These are phyloP conservation scores for Hymenopus coronatus DNA, from an alignment of 2,888 invertebrate genomes.

Conservation along the genomic window DNA sequence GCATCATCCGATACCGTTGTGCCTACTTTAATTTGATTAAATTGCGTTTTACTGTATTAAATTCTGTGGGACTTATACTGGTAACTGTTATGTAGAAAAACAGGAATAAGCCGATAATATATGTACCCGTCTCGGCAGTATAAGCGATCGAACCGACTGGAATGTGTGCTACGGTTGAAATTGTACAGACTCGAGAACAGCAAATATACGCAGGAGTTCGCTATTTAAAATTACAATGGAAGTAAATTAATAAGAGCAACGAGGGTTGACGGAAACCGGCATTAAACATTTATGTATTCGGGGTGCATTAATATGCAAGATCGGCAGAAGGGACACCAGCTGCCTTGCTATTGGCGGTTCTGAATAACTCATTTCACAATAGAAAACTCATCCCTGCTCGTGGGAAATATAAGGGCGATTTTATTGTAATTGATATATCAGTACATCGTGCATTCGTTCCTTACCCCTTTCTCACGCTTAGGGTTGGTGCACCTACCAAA, in stretches of 20 bases:
- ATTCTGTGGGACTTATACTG: too few species aligned
- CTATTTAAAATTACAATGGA: not conserved
- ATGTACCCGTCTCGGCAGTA: too few species aligned
- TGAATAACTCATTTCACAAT: not conserved
- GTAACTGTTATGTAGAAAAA: too few species aligned
- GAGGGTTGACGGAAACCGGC: not conserved
- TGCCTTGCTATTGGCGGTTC: not conserved
- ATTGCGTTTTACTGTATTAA: too few species aligned
- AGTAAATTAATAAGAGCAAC: not conserved
- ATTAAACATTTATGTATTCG: not conserved
- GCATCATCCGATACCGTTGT: too few species aligned
- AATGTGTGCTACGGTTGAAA: not conserved
- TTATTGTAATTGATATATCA: not conserved
- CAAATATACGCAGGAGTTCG: not conserved
- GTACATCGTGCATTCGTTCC: not conserved
- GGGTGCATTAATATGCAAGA: not conserved
- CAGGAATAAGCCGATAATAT: too few species aligned
- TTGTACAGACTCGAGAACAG: not conserved
- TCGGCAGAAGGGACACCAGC: not conserved
- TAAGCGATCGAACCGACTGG: too few species aligned
- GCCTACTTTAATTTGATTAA: too few species aligned
- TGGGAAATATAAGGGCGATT: not conserved
- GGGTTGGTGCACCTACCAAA: not conserved
- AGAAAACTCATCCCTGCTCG: not conserved
- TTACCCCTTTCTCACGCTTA: not conserved